phyloP scores from a whole-genome alignment of 2,797 vertebrate species.

The Enteromius argenteus region DNA sequence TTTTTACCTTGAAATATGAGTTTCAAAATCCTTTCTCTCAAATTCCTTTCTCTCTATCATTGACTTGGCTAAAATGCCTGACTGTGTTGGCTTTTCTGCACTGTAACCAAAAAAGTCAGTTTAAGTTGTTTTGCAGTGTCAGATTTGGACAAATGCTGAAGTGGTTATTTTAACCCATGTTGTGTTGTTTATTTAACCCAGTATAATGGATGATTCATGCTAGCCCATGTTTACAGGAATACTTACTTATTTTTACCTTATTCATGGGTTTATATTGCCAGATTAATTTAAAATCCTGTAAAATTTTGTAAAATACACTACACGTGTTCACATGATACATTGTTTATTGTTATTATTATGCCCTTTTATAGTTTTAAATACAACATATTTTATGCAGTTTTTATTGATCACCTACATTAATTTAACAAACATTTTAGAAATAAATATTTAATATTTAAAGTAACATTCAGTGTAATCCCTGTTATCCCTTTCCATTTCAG shows the following conservation, averaged over 20 bases:
- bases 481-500: not conserved
- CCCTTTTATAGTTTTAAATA: not conserved
- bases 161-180: not conserved
- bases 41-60: too few species aligned
- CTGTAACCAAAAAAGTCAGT: too few species aligned
- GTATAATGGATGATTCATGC: not conserved
- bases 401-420: not conserved
- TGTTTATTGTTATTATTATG: not conserved
- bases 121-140: not conserved
- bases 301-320: too few species aligned
- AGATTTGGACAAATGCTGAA: not conserved
- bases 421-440: not conserved
- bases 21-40: too few species aligned
- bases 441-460: not conserved
- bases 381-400: not conserved
- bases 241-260: not conserved
- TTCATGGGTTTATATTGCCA: not conserved
- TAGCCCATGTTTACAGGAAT: not conserved
- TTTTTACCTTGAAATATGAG: too few species aligned
- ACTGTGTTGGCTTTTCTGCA: too few species aligned
- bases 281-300: not conserved
- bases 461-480: not conserved
- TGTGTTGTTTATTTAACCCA: not conserved
- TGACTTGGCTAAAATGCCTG: too few species aligned
- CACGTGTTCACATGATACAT: not conserved